Base-by-base conservation (phyloP, 2,113 vertebrate species). In the Pteruthius melanotis region DNA sequence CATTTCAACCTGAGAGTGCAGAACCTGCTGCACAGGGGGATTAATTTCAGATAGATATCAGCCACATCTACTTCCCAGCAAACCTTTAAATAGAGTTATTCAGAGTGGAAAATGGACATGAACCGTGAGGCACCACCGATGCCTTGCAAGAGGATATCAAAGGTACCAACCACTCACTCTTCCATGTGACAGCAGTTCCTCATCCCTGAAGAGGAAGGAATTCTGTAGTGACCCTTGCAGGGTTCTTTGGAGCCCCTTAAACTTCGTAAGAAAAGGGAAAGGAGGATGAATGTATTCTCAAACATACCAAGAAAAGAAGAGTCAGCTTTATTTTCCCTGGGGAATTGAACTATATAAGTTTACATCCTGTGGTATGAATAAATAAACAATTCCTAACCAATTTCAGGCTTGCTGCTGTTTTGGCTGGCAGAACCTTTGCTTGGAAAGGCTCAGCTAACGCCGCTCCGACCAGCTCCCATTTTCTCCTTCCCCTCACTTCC, bases 301-400 rank as follows among this genome's bases (percentile, higher is more conserved):
- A 90, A 74, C 0, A 2, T 13, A 68, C 28, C 0, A n/a, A 68
- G 44, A 63, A n/a, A 52, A 40, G 11, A 15, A 30, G 2, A 54
- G 6, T 4, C 71, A 16, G 70, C 54, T 80, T 83, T 80, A 31
- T 94, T 93, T 88, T 92, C 94, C 81, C 3, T 2, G 61, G 70
- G 81, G 94, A 93, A 84, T 93, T 85, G 50, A 83, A 85, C 95
- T 89, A 79, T 94, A 95, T 95, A 95, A 85, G 93, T 97, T 97
- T 96, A 97, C 95, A 91, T 95, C 80, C 93, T 93, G 84, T 95
- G 93, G 96, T 89, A 95, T 91, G 94, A 94, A 94, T 85, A 95
- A 95, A 95, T 93, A 97, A 97, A 95, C 93, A 95, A 83, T 79
- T 74, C 70, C 78, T 95, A 96, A 95, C 93, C 93, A 78, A 45